Conservation (phyloP, 1,140 invertebrate species). For the Drosophila setifemur region DNA sequence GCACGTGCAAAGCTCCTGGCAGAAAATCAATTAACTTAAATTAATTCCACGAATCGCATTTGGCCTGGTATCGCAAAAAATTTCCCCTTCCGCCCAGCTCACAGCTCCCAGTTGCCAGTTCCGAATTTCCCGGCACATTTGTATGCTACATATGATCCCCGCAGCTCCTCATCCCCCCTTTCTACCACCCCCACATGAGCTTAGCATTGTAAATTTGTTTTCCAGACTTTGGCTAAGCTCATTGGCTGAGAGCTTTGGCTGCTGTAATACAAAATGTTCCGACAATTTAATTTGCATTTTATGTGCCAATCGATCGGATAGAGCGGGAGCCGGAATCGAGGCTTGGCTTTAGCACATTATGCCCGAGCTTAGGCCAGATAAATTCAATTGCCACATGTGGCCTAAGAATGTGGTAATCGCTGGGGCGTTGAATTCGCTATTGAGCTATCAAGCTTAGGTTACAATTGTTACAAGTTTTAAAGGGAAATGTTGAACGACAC, state of each 20-base stretch:
- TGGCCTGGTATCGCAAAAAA: constrained; percentile 26
- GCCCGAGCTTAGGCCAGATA: constrained; percentile 34
- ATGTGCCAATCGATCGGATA: constrained; percentile 41
- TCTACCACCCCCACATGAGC: constrained; percentile 32
- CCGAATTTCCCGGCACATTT: constrained; percentile 3
- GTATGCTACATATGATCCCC: constrained; percentile 15
- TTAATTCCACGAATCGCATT: constrained; percentile 57
- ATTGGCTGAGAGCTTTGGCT: constrained; percentile 55
- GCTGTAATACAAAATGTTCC: constrained; percentile 58
- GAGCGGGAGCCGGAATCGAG: constrained; percentile 3
- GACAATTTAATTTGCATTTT: constrained; percentile 72
- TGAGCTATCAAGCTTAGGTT: constrained; percentile 7
- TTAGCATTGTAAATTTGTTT: constrained; percentile 70
- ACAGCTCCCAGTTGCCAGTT: too few species aligned
- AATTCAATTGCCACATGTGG: constrained; percentile 51
- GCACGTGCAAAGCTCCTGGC: constrained; percentile 52
- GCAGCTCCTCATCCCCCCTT: background rate
- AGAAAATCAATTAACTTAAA: constrained; percentile 75
- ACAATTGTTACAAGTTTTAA: constrained; percentile 1
- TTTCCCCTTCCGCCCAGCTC: constrained; percentile 28
- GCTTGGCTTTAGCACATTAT: constrained; percentile 40
- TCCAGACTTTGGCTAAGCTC: constrained; percentile 55
- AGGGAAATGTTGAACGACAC: background rate
- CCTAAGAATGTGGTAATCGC: constrained; percentile 27
- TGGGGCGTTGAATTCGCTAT: background rate